Evolutionary conservation across 92 coral and sea anemone species (phyloP).

Genomic region (Actinernus sp.): DNA sequence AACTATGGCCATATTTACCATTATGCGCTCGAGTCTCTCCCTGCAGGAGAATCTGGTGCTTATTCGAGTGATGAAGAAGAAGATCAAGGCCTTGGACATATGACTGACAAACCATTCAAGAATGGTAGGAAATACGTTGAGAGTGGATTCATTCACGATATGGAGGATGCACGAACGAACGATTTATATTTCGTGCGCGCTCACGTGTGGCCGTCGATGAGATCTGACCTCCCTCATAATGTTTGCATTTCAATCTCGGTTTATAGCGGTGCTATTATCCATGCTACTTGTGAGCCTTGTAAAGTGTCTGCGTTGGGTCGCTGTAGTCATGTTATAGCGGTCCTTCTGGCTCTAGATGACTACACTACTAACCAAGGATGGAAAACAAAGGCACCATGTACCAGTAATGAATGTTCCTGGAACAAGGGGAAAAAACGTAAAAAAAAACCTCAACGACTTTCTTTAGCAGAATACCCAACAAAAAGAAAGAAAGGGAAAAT

Average conservation of each 20-base stretch:
- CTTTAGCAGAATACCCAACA: conserved; percentile 53
- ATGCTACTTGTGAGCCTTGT: conserved; percentile 60
- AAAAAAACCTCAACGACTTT: conserved; percentile 43
- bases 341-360: conserved; percentile 40
- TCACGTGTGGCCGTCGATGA: conserved; percentile 78
- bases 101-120: conserved; percentile 64
- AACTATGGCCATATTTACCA: conserved; percentile 54
- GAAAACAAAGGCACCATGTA: conserved; percentile 31
- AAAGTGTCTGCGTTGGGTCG: conserved; percentile 42
- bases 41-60: neutral
- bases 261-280: conserved; percentile 55
- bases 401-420: conserved; percentile 59
- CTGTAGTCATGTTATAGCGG: conserved; percentile 67
- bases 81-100: conserved; percentile 40
- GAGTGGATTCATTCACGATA: conserved; percentile 64
- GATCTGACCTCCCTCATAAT: conserved; percentile 58
- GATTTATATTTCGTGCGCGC: conserved; percentile 58
- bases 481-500: conserved; percentile 26
- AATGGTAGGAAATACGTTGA: conserved; percentile 62
- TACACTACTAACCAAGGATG: conserved; percentile 31
- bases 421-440: conserved; percentile 59
- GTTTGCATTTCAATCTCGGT: conserved; percentile 35
- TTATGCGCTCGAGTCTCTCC: conserved; percentile 47
- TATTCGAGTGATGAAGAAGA: neutral
- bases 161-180: conserved; percentile 30